Conservation (phyloP, 2,113 vertebrate species). For the Notarius quadriscutis region DNA sequence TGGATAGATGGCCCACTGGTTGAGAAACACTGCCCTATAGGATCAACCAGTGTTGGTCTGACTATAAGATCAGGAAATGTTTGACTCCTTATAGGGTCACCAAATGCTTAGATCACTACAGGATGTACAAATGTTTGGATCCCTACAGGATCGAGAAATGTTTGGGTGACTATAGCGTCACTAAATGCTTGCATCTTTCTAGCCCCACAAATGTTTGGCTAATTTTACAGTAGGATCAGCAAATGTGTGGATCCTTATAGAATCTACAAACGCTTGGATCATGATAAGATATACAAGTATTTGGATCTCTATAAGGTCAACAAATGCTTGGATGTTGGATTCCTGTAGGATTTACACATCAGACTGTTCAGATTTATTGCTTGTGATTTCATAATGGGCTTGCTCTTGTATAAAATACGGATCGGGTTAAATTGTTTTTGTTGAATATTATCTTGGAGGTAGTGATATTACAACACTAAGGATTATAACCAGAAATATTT, state of each 20-base stretch:
- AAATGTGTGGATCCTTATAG: neutral
- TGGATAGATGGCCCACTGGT: too few relatives aligned
- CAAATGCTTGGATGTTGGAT: too few relatives aligned
- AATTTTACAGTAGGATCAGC: neutral
- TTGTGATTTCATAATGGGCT: conserved; percentile 27
- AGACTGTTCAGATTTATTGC: conserved; percentile 41
- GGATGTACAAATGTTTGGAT: neutral
- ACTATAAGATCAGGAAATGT: neutral
- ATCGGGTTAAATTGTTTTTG: conserved; percentile 46
- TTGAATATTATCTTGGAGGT: conserved; percentile 54
- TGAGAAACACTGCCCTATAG: neutral
- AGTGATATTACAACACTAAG: conserved; percentile 54
- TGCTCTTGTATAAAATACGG: conserved; percentile 42
- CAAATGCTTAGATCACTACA: neutral
- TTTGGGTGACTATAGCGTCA: neutral
- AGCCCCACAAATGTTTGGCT: neutral
- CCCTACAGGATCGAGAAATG: neutral
- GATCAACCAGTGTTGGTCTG: neutral
- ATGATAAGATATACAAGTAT: neutral
- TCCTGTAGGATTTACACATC: neutral
- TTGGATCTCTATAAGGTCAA: neutral
- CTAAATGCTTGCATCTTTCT: too few relatives aligned
- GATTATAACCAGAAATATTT: conserved; percentile 17
- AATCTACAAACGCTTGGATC: neutral
- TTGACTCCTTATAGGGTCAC: neutral